Evolutionary conservation across 1,140 invertebrate genomes (phyloP), one percentile per base, ranked within the genome.

Genomic region (Idris sp.): DNA sequence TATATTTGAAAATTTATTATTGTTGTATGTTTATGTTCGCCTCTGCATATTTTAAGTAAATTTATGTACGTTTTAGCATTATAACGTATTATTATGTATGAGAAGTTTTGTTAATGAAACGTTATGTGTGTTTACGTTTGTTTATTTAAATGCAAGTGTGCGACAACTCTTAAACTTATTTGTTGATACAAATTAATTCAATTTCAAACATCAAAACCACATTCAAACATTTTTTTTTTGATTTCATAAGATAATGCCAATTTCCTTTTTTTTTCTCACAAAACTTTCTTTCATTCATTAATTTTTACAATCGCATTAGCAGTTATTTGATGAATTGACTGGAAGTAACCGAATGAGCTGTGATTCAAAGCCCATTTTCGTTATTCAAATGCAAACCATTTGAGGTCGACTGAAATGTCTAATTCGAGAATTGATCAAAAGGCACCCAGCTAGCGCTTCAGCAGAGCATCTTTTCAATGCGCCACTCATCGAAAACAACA

Each of bases 381-480:
- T 62, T 62, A 62, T 73, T 64, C 54, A 72, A 72, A 72, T 58
- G 49, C 58, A 72, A 72, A 72, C 51, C 51, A 36, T 26, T 49
- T 22, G 48, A 19, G 15, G 33, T 25, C 41, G 18, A 3, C 11
- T 41, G 51, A 41, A 64, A 61, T 48, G 54, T 59, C 48, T 54
- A 71, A 73, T 64, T 73, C 44, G n/a, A 8, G 43, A 33, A 43
- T 33, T 64, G 59, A 64, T 73, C 51, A 73, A 48, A 73, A 64
- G 40, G 43, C 49, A 43, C 38, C 8, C n/a, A n/a, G 49, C 30
- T 16, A 25, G 44, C 26, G 9, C 54, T 74, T 64, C 44, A 36
- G 54, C 31, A 11, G n/a, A n/a, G 13, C 22, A 36, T 40, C 61
- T 58, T 65, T 64, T 73, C 59, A 51, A 53, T 44, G 53, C 31